phyloP scores from a whole-genome alignment of 2,888 invertebrate genomes.

The Meandrusa payeni region DNA sequence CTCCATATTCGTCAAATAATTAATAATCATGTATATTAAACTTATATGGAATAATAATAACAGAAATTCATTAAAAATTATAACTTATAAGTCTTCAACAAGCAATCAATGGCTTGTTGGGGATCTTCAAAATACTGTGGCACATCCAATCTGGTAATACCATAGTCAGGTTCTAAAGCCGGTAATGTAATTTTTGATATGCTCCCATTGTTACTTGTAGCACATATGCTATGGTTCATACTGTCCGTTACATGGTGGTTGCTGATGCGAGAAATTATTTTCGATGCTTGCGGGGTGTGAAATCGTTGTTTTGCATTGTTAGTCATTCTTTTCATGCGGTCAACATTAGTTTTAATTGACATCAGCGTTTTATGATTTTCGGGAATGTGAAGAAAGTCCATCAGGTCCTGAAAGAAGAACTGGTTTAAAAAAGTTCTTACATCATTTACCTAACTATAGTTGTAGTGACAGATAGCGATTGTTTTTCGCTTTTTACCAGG shows the following conservation, averaged over 20 bases:
- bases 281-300: conserved; percentile 45
- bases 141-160: conserved; percentile 55
- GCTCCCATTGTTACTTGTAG: conserved; percentile 26
- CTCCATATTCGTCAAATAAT: too few species aligned
- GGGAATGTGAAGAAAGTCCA: conserved; percentile 50
- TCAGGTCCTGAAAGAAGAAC: conserved; percentile 61
- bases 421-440: too few species aligned
- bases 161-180: conserved; percentile 65
- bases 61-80: conserved; percentile 32
- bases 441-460: too few species aligned
- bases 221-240: conserved; percentile 32
- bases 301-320: conserved; percentile 48
- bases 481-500: too few species aligned
- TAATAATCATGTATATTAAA: too few species aligned
- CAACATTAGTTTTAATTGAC: conserved; percentile 57
- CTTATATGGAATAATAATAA: too few species aligned
- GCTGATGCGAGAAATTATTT: conserved; percentile 41
- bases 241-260: conserved; percentile 45
- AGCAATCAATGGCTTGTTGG: conserved; percentile 62
- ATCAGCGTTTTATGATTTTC: conserved; percentile 63
- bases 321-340: conserved; percentile 58
- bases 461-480: too few species aligned
- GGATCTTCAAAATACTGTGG: conserved; percentile 68
- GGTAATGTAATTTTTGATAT: conserved; percentile 39
- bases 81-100: conserved; percentile 61